These are phyloP conservation scores for Eretmocerus hayati DNA, from an alignment of 2,888 invertebrate species.

Conservation along the genomic window DNA sequence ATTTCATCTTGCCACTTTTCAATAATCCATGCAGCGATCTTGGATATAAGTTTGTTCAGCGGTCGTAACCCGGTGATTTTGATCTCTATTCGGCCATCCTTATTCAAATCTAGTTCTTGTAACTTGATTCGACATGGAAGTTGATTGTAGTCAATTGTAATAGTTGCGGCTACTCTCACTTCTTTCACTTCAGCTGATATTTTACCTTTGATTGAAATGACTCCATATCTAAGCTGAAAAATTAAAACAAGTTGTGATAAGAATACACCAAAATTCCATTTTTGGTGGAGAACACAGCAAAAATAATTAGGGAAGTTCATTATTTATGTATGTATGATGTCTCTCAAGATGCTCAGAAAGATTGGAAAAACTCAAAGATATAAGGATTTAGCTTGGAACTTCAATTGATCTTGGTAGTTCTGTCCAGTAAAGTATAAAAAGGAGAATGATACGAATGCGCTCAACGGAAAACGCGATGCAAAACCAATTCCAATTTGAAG, in stretches of 20 bases:
- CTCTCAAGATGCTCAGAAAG: neutral
- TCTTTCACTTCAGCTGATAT: constrained; percentile 22
- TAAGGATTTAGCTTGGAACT: too few relatives aligned
- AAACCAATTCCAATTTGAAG: too few relatives aligned
- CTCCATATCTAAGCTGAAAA: constrained; percentile 23
- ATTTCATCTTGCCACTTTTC: constrained; percentile 24
- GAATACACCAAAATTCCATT: too few relatives aligned
- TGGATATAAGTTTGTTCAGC: constrained; percentile 22
- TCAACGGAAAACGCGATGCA: too few relatives aligned
- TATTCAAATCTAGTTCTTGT: constrained; percentile 20
- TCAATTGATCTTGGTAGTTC: too few relatives aligned
- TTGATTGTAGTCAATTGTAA: constrained; percentile 24
- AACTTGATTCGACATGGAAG: constrained; percentile 23
- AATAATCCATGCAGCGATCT: constrained; percentile 24
- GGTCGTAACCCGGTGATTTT: constrained; percentile 26
- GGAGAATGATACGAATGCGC: too few relatives aligned
- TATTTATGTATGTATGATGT: neutral
- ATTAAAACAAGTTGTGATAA: neutral
- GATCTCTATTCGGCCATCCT: constrained; percentile 24
- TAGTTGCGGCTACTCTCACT: constrained; percentile 16
- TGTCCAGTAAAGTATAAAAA: too few relatives aligned
- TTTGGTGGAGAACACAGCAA: too few relatives aligned
- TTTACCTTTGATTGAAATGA: constrained; percentile 20
- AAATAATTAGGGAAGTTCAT: neutral
- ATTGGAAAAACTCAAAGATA: too few relatives aligned